Percentiles rank a stretch among this genome's conserved stretches.
Evolutionary conservation across 2,113 vertebrate genomes (phyloP).

Genomic region (Limanda limanda): DNA sequence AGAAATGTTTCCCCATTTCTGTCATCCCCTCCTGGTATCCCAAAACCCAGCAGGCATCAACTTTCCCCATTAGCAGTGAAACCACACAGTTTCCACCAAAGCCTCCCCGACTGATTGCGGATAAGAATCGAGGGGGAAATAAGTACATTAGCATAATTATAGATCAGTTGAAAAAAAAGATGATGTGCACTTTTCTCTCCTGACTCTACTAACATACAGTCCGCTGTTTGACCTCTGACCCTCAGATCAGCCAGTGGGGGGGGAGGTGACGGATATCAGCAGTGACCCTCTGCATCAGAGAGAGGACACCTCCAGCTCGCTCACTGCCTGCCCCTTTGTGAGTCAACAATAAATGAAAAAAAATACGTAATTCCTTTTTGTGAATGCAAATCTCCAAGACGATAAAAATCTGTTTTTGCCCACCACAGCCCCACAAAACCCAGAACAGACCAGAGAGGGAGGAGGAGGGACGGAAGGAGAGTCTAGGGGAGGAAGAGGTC

Average conservation of each 20-base stretch:
- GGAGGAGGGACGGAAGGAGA: constrained; percentile 75
- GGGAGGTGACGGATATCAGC: constrained; percentile 90
- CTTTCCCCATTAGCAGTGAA: constrained; percentile 73
- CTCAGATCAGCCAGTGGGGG: constrained; percentile 88
- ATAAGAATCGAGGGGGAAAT: constrained; percentile 56
- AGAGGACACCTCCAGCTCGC: constrained; percentile 88
- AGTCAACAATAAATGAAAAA: constrained; percentile 43
- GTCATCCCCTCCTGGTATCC: constrained; percentile 68
- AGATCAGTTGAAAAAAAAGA: constrained; percentile 6
- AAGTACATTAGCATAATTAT: constrained; percentile 44
- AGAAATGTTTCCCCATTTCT: constrained; percentile 76
- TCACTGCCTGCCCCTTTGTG: constrained; percentile 89
- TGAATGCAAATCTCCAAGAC: constrained; percentile 26
- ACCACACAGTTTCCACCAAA: constrained; percentile 72
- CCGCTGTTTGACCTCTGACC: constrained; percentile 59
- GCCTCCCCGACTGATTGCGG: constrained; percentile 46
- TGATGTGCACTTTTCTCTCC: too few relatives aligned
- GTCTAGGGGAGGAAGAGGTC: constrained; percentile 77
- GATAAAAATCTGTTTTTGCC: constrained; percentile 56
- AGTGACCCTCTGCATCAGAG: constrained; percentile 91
- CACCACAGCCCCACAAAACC: constrained; percentile 62
- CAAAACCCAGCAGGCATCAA: constrained; percentile 67
- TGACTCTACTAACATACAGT: constrained; percentile 52
- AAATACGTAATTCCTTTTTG: neutral
- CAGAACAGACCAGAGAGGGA: constrained; percentile 77